phyloP scores from a whole-genome alignment of 2,888 invertebrate genomes.

The Parthenolecanium corni region DNA sequence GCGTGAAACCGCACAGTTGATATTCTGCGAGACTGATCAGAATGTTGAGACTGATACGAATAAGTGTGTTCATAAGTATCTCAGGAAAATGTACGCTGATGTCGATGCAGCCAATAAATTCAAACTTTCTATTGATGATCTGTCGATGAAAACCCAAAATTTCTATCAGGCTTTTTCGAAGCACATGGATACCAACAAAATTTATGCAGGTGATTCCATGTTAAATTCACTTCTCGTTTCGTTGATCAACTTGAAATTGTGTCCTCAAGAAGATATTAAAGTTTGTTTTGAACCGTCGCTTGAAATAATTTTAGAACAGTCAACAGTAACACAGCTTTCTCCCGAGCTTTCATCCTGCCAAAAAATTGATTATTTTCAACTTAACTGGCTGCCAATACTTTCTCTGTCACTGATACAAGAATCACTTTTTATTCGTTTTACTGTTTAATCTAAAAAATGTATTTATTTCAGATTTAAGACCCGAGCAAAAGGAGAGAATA shows the following conservation, averaged over 20 bases:
- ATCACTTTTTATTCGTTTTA: neutral
- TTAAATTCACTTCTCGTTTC: neutral
- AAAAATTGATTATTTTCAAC: too few relatives aligned
- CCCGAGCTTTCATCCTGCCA: too few relatives aligned
- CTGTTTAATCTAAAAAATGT: neutral
- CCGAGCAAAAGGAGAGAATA: conserved; percentile 66
- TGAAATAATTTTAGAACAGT: neutral
- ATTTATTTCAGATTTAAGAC: conserved; percentile 44
- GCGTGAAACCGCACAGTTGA: conserved; percentile 41
- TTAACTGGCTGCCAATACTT: too few relatives aligned
- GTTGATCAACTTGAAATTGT: neutral
- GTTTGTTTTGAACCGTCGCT: neutral
- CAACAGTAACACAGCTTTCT: too few relatives aligned
- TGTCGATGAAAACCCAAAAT: conserved; percentile 81
- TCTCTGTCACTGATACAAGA: too few relatives aligned
- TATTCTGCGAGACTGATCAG: conserved; percentile 40
- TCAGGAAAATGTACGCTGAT: conserved; percentile 41
- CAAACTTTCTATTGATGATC: conserved; percentile 59
- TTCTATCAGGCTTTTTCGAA: conserved; percentile 66
- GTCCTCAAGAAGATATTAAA: neutral
- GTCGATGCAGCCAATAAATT: conserved; percentile 37
- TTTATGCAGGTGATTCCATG: conserved; percentile 51
- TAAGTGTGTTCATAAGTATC: conserved; percentile 55
- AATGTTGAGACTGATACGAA: conserved; percentile 51
- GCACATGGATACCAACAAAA: conserved; percentile 53